phyloP scores from a whole-genome alignment of 2,113 vertebrate species.

The Anarrhichthys ocellatus region DNA sequence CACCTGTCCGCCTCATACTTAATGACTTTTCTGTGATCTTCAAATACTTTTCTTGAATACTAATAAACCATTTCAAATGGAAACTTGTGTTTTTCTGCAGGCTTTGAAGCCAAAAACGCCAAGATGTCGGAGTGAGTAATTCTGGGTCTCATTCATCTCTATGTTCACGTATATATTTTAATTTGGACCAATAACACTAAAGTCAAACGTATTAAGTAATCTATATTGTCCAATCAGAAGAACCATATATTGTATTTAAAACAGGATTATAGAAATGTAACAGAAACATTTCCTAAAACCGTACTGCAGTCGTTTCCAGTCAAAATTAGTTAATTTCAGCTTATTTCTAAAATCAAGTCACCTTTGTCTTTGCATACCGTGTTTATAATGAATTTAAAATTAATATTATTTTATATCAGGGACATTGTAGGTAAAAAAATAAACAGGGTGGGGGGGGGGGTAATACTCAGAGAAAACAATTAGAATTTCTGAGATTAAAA shows the following conservation, averaged over 20 bases:
- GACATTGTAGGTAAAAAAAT: neutral
- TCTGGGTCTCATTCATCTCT: neutral
- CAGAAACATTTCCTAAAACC: neutral
- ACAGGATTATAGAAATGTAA: neutral
- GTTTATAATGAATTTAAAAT: neutral
- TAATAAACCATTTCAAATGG: neutral
- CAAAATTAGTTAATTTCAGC: neutral
- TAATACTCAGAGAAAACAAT: neutral
- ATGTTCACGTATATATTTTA: neutral
- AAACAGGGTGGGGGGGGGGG: neutral
- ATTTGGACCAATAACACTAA: neutral
- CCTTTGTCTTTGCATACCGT: neutral
- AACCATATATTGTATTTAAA: neutral
- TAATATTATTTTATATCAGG: neutral
- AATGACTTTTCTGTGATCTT: neutral
- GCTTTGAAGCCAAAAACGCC: constrained; percentile 46
- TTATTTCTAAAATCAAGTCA: neutral
- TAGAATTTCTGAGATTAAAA: no score
- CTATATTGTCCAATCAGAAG: neutral
- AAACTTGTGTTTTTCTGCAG: constrained; percentile 43
- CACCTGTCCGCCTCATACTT: neutral
- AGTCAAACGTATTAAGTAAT: neutral
- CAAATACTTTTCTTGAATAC: neutral
- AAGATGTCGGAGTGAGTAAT: constrained; percentile 84
- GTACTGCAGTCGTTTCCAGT: neutral